Evolutionary conservation across 2,113 vertebrate genomes (phyloP).

Genomic region (Pleuronectes platessa): DNA sequence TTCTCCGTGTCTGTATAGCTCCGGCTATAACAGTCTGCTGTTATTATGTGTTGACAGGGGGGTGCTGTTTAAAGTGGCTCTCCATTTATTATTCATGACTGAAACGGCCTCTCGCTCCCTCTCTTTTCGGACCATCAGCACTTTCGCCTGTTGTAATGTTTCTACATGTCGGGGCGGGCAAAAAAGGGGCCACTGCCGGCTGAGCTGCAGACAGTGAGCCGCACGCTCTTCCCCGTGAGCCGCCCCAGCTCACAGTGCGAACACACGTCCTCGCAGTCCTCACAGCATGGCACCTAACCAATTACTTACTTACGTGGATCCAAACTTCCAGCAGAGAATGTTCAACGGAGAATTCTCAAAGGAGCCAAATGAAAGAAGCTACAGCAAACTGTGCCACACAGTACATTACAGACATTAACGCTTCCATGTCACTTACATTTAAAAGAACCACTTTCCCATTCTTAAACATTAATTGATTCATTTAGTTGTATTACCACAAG

Average conservation of each 20-base stretch:
- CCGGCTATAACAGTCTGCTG: conserved; percentile 54
- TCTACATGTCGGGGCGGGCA: conserved; percentile 60
- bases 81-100: conserved; percentile 83
- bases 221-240: conserved; percentile 3
- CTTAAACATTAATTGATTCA: neutral
- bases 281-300: conserved; percentile 27
- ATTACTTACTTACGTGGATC: conserved; percentile 3
- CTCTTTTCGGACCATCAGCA: conserved; percentile 82
- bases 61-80: conserved; percentile 78
- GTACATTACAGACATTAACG: neutral
- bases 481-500: neutral
- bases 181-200: conserved; percentile 51
- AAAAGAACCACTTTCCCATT: neutral
- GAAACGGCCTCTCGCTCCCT: conserved; percentile 62
- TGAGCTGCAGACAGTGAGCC: conserved; percentile 28
- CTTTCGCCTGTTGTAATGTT: conserved; percentile 73
- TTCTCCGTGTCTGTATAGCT: conserved; percentile 47
- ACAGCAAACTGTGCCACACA: conserved; percentile 15
- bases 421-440: conserved; percentile 7
- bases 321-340: conserved; percentile 16
- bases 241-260: neutral
- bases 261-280: neutral
- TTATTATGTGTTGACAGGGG: conserved; percentile 77
- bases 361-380: conserved; percentile 28
- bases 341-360: conserved; percentile 12